Evolutionary conservation across 2,888 invertebrate species (phyloP).

Genomic region (Chaetoderma sp.): DNA sequence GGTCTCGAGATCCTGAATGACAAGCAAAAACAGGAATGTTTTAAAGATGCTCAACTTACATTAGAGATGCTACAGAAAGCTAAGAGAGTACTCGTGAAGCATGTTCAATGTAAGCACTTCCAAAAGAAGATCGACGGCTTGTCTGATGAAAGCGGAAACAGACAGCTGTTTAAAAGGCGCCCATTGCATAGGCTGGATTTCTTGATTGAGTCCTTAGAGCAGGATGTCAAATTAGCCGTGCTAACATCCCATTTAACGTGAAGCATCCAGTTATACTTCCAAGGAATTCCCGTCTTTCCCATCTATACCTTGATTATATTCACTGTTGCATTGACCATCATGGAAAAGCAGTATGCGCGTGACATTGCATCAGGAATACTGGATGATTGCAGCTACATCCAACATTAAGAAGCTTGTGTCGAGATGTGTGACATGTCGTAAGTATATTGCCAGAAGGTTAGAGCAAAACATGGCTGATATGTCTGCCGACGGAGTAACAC

Average conservation of each 20-base stretch:
- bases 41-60: not conserved
- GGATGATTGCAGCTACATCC: constrained; percentile 2
- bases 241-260: not conserved
- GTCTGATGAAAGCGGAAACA: not conserved
- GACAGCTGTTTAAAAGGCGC: not conserved
- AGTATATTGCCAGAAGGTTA: not conserved
- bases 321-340: not conserved
- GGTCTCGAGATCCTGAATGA: not conserved
- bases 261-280: constrained; percentile 11
- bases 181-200: constrained; percentile 4
- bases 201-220: not conserved
- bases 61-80: not conserved
- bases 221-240: not conserved
- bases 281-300: not conserved
- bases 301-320: not conserved
- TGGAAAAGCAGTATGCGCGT: not conserved
- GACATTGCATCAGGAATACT: not conserved
- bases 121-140: not conserved
- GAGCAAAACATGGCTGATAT: constrained; percentile 9
- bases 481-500: not conserved
- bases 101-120: constrained; percentile 5
- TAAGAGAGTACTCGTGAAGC: not conserved
- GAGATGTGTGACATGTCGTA: constrained; percentile 5
- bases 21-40: not conserved
- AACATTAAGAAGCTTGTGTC: not conserved